phyloP scores from a whole-genome alignment of 2,113 vertebrate genomes.

The Sakesphorus luctuosus region DNA sequence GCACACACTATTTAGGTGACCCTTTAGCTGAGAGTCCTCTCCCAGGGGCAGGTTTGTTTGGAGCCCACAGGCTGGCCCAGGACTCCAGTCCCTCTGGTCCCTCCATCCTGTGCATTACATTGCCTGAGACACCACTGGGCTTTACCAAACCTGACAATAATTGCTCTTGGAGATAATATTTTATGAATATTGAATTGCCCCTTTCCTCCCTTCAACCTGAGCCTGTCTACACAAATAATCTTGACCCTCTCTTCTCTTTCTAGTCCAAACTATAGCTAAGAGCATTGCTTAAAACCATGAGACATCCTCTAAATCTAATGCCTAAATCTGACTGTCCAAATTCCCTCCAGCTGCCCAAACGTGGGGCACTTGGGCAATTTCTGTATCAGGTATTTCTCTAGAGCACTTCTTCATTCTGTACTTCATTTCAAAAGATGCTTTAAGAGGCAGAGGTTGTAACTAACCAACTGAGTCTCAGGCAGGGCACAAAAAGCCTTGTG shows the following conservation, averaged over 20 bases:
- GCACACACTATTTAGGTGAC: not conserved
- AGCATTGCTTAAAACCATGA: not conserved
- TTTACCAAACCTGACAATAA: not conserved
- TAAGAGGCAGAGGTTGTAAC: not conserved
- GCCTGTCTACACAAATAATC: not conserved
- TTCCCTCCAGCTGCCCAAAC: not conserved
- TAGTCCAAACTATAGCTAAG: not conserved
- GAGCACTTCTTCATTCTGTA: not conserved
- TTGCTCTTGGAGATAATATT: not conserved
- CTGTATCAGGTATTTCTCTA: not conserved
- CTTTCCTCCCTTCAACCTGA: not conserved
- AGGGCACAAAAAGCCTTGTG: not conserved
- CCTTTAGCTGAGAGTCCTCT: not conserved
- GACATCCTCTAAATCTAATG: not conserved
- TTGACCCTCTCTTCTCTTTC: not conserved
- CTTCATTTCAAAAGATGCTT: not conserved
- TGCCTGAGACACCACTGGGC: not conserved
- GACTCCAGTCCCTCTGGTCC: not conserved
- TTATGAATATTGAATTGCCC: not conserved
- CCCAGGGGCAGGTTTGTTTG: not conserved
- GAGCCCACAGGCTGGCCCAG: not conserved
- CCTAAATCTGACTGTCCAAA: not conserved
- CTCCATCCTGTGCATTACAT: not conserved
- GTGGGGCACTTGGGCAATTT: not conserved
- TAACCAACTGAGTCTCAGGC: not conserved